phyloP scores from a whole-genome alignment of 2,113 vertebrate species.

The Brachyhypopomus occidentalis region DNA sequence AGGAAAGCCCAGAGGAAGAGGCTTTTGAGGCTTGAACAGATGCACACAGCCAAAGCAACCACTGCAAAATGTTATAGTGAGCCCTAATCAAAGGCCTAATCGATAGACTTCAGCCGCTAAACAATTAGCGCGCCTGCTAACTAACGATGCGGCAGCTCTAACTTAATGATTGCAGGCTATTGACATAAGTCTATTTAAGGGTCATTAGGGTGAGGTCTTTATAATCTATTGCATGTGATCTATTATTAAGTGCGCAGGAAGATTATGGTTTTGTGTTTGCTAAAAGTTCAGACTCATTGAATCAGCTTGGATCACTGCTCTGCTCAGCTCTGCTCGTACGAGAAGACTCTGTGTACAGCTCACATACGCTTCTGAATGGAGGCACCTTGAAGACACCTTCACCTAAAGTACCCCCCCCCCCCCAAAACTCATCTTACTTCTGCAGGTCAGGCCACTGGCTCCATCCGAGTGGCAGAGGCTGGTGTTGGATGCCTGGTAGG shows the following conservation, averaged over 20 bases:
- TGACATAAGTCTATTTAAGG: slow-evolving; percentile 46
- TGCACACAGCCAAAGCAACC: slow-evolving; percentile 29
- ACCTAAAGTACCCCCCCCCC: no score
- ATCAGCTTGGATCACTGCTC: not conserved
- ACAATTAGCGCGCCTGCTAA: slow-evolving; percentile 58
- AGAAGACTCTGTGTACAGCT: not conserved
- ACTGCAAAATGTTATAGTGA: slow-evolving; percentile 17
- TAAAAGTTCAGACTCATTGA: no score
- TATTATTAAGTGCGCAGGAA: not conserved
- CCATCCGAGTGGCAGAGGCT: not conserved
- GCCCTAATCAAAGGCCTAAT: slow-evolving; percentile 48
- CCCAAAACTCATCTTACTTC: not conserved
- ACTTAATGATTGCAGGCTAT: slow-evolving; percentile 10
- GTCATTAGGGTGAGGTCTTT: not conserved
- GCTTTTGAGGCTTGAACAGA: not conserved
- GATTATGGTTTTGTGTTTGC: no score
- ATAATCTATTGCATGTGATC: not conserved
- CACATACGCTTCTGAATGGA: not conserved
- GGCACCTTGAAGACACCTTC: not conserved
- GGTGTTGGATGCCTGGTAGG: not conserved
- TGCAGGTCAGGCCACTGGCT: slow-evolving; percentile 19
- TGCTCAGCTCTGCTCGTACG: not conserved
- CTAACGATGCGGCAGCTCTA: slow-evolving; percentile 26
- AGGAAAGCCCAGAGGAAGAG: slow-evolving; percentile 33
- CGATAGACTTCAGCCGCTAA: slow-evolving; percentile 55